phyloP scores from a whole-genome alignment of 2,797 vertebrate genomes.

The Gobionotothen gibberifrons region DNA sequence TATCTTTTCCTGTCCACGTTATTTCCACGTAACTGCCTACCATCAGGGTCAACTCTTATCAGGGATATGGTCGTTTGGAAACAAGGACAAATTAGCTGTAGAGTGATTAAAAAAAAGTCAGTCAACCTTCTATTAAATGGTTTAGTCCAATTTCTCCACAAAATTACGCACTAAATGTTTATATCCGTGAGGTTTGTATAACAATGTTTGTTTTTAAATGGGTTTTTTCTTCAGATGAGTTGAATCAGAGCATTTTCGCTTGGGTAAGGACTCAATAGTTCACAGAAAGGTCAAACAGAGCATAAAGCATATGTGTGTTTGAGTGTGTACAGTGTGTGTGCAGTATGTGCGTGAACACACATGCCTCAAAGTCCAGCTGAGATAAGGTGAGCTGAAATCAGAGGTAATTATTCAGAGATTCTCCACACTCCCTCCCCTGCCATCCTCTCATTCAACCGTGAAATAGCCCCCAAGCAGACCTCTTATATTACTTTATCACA shows the following conservation, averaged over 20 bases:
- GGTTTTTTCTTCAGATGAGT: background rate
- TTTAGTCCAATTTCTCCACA: background rate
- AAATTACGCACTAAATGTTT: background rate
- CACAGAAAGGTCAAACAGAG: constrained; percentile 4
- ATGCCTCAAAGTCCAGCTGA: constrained; percentile 17
- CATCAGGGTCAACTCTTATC: background rate
- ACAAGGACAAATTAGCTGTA: background rate
- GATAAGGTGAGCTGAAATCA: constrained; percentile 32
- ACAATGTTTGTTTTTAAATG: background rate
- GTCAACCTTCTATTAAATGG: background rate
- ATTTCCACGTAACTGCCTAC: constrained; percentile 4
- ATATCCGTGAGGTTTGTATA: background rate
- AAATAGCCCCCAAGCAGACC: constrained; percentile 43
- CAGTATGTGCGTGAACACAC: too few species aligned
- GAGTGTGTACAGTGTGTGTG: too few species aligned
- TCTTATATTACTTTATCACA: constrained; percentile 13
- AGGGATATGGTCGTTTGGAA: background rate
- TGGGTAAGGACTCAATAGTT: background rate
- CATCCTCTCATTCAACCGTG: constrained; percentile 37
- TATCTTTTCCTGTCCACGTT: background rate
- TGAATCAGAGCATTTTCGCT: background rate
- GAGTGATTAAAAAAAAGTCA: too few species aligned
- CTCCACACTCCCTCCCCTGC: constrained; percentile 30
- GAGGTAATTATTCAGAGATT: constrained; percentile 57
- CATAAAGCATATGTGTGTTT: too few species aligned